phyloP scores from a whole-genome alignment of 2,888 invertebrate genomes.

The Sialis lutaria region DNA sequence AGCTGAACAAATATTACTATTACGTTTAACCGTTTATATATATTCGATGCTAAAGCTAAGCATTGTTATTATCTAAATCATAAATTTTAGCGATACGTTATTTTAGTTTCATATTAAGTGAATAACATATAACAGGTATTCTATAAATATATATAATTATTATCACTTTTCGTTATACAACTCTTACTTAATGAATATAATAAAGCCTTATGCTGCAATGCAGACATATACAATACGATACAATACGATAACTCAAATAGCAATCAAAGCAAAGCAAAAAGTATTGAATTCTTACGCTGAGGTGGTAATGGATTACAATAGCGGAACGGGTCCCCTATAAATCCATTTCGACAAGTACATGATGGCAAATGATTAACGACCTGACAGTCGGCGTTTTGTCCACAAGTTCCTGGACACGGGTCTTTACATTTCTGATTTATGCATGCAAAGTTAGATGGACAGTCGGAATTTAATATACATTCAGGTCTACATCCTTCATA shows the following conservation, averaged over 20 bases:
- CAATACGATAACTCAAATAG: background rate
- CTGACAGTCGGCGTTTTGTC: constrained; percentile 46
- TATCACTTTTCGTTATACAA: too few species aligned
- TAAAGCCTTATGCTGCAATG: too few species aligned
- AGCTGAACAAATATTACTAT: constrained; percentile 8
- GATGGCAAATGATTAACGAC: constrained; percentile 49
- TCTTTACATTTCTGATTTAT: constrained; percentile 51
- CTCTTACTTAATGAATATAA: too few species aligned
- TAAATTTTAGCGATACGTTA: too few species aligned
- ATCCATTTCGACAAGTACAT: constrained; percentile 41
- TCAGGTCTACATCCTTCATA: constrained; percentile 55
- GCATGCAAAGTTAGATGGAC: constrained; percentile 47
- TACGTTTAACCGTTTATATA: background rate
- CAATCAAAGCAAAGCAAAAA: background rate
- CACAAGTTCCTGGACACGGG: constrained; percentile 56
- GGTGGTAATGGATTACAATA: constrained; percentile 30
- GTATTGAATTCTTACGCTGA: constrained; percentile 31
- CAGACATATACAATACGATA: too few species aligned
- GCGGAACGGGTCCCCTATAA: constrained; percentile 47
- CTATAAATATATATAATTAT: background rate
- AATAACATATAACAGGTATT: too few species aligned
- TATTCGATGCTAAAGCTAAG: too few species aligned
- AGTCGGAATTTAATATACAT: constrained; percentile 48
- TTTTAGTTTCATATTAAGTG: too few species aligned
- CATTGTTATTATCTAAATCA: too few species aligned